Base-by-base conservation (phyloP, 1,140 invertebrate species). In the Drosophila nikananu region DNA sequence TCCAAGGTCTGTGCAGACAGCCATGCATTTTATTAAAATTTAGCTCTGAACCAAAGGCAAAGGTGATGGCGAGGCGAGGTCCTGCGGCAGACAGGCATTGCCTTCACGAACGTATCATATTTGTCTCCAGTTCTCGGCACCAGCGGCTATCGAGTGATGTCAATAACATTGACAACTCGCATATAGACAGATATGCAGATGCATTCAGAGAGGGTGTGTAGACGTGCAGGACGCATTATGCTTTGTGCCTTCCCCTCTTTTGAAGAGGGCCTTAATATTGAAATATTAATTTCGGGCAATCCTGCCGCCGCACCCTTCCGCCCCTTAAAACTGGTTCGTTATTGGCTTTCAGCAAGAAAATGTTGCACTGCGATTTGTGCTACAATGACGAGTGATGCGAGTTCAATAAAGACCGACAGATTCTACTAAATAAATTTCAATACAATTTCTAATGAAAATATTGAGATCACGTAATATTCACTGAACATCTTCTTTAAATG, bases 81-180 rank as follows among this genome's bases (percentile, higher is more conserved):
- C 32, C 23, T 10, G 52, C 27, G 32, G 32, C 42, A 64, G 61
- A 51, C 62, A 76, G 25, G 46, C 65, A 65, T 82, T 87, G 82
- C 83, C 83, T 83, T 83, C 80, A 83, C 83, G 75, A 82, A 67
- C 83, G 76, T 80, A 83, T 86, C 83, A 77, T 80, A 86, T 86
- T 79, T 79, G 71, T 77, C 73, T 86, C 75, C 83, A 68, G 72
- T 80, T 74, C 75, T 86, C 82, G 66, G 83, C 87, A 83, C 83
- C 83, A 72, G 66, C 62, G 83, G 83, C 83, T 72, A 83, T 82
- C 83, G 75, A 87, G 77, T 73, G 72, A 68, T 80, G 84, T 77
- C 76, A 89, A 87, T 86, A 89, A 76, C 70, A 79, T 76, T 70
- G 86, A 74, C 49, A 87, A 51, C 71, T 66, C 62, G 42, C 52